Conservation (phyloP, 2,113 vertebrate genomes). For the Cercopithecus mona region DNA sequence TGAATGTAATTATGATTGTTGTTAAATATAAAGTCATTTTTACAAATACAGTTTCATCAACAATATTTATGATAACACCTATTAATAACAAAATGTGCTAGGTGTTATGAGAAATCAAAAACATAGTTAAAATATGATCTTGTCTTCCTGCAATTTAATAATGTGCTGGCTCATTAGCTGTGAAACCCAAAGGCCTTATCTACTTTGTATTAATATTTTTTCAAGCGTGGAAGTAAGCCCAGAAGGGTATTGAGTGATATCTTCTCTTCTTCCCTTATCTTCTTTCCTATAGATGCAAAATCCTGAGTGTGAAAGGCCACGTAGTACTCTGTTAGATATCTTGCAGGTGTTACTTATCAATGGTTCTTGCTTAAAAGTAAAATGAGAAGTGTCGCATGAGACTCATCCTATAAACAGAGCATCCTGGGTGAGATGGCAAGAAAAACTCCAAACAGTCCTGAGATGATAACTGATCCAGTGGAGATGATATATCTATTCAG, state of each 20-base stretch:
- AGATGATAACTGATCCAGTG: accelerated
- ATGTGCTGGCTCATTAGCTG: not conserved
- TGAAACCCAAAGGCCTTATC: not conserved
- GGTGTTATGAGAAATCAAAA: not conserved
- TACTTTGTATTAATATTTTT: not conserved
- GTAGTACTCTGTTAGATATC: not conserved
- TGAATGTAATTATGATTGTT: not conserved
- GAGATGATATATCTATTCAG: no score
- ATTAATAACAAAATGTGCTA: no score
- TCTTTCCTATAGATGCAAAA: not conserved
- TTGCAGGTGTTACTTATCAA: no score
- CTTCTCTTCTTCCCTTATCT: accelerated
- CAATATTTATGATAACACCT: not conserved
- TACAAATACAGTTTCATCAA: not conserved
- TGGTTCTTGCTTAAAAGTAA: not conserved
- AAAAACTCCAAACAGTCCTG: accelerated
- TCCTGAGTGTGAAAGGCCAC: accelerated
- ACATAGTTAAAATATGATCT: not conserved
- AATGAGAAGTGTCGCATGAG: accelerated
- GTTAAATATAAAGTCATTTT: not conserved
- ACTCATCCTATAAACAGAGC: not conserved
- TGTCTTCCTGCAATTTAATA: not conserved
- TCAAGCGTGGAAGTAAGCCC: accelerated
- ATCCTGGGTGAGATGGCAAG: no score
- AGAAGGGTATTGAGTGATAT: not conserved